Evolutionary conservation across 2,888 invertebrate genomes (phyloP).

Genomic region (Aphodius sticticus): DNA sequence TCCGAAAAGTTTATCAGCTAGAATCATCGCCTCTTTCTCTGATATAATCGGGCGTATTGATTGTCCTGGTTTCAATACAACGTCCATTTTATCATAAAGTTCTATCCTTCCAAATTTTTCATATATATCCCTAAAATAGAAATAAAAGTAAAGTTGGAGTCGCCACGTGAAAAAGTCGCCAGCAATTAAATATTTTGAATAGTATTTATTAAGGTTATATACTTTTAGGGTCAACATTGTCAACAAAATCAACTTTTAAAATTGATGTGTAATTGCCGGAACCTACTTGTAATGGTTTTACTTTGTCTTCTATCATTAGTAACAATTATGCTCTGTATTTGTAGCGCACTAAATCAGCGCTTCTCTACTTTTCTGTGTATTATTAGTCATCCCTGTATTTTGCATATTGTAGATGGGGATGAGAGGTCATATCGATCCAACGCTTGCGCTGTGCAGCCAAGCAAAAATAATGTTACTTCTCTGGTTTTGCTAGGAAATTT

Average conservation of each 20-base stretch:
- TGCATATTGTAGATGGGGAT: background rate
- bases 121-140: background rate
- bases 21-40: constrained; percentile 62
- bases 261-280: no score
- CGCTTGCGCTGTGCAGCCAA: background rate
- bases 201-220: no score
- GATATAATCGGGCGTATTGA: constrained; percentile 67
- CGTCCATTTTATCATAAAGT: constrained; percentile 17
- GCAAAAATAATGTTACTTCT: background rate
- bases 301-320: background rate
- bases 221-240: no score
- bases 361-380: background rate
- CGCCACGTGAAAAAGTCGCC: background rate
- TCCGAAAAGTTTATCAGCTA: constrained; percentile 70
- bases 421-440: background rate
- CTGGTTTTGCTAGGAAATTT: no score
- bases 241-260: no score
- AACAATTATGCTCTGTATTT: background rate
- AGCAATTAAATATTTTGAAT: background rate
- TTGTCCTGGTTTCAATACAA: constrained; percentile 61
- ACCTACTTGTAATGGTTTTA: background rate
- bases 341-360: background rate
- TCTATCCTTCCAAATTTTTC: background rate
- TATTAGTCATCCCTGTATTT: background rate
- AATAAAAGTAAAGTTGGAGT: background rate